These are phyloP conservation scores for Drosophila virilis DNA, from an alignment of 1,140 invertebrate genomes.

Conservation along the genomic window DNA sequence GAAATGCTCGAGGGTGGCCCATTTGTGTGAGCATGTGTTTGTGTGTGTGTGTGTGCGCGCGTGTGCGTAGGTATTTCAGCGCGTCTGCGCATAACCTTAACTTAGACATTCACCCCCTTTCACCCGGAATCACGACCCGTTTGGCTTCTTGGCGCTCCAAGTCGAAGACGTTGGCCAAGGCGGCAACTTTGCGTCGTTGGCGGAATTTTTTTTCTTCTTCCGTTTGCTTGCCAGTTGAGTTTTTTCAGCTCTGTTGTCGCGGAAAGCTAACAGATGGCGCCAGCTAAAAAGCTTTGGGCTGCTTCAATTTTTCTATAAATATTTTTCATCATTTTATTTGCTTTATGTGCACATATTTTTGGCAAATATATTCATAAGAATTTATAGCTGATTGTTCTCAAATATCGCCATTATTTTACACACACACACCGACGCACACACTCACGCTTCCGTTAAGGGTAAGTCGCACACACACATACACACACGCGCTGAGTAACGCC, in stretches of 20 bases:
- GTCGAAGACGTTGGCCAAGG: slow-evolving; percentile 51
- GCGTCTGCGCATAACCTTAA: slow-evolving; percentile 61
- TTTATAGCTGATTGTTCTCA: neutral
- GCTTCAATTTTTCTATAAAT: neutral
- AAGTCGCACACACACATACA: slow-evolving; percentile 23
- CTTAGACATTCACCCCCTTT: slow-evolving; percentile 65
- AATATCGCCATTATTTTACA: slow-evolving; percentile 26
- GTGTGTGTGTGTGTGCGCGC: slow-evolving; percentile 15
- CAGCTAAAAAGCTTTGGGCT: slow-evolving; percentile 56
- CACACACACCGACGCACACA: neutral
- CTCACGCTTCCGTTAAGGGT: slow-evolving; percentile 33
- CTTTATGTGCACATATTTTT: neutral
- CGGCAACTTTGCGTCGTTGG: slow-evolving; percentile 54
- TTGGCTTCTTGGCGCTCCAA: slow-evolving; percentile 44
- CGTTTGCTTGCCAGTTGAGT: slow-evolving; percentile 20
- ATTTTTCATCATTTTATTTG: slow-evolving; percentile 1
- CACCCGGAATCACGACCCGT: slow-evolving; percentile 24
- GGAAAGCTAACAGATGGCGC: slow-evolving; percentile 62
- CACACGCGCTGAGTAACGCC: slow-evolving; percentile 22
- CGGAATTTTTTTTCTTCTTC: slow-evolving; percentile 31
- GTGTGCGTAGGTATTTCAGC: slow-evolving; percentile 14
- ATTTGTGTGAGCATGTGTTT: neutral
- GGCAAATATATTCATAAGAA: neutral
- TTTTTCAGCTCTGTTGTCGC: slow-evolving; percentile 18
- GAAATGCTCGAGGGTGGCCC: slow-evolving; percentile 55